Evolutionary conservation across 1,140 invertebrate genomes (phyloP), one percentile per base, ranked within the genome.

Genomic region (Bombus picipes): DNA sequence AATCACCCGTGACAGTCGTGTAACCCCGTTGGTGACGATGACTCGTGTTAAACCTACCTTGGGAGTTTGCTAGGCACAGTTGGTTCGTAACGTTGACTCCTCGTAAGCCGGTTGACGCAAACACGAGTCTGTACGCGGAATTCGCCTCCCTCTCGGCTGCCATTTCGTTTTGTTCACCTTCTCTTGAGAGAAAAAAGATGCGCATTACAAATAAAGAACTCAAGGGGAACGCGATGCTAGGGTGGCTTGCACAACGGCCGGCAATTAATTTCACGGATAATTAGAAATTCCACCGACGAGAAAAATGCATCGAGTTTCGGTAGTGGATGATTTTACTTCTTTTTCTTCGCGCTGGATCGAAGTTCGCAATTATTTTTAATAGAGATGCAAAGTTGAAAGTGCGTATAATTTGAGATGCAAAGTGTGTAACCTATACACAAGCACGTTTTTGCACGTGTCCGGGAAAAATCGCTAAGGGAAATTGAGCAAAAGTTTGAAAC

Each of bases 141-240:
- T 39, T 25, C n/a, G 18, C 47, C 18, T 62, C 41, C 41, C 13
- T 13, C 18, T 22, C 13, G 15, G 8, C 66, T 9, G 39, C 25
- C 66, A 15, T 80, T 80, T 72, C 70, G 57, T 80, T 85, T 59
- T 22, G 59, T 79, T 70, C 65, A 4, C 43, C 75, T n/a, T 28
- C 78, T 74, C 22, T n/a, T 75, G 28, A 28, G 66, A 65, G 47
- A 84, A 71, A 68, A 79, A 84, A 83, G 81, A 83, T 34, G 43
- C 81, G 62, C 75, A 71, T 78, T 84, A 78, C 66, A 65, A 84
- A 70, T 84, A 62, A 57, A 77, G 73, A 68, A 68, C 73, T 83
- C 28, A 73, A 83, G 74, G 28, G 43, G 34, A n/a, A 53, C 18
- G 15, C 47, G 32, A 34, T 3, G 53, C 32, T 47, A 66, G 22